phyloP scores from a whole-genome alignment of 2,888 invertebrate species.

The Drosophila tripunctata region DNA sequence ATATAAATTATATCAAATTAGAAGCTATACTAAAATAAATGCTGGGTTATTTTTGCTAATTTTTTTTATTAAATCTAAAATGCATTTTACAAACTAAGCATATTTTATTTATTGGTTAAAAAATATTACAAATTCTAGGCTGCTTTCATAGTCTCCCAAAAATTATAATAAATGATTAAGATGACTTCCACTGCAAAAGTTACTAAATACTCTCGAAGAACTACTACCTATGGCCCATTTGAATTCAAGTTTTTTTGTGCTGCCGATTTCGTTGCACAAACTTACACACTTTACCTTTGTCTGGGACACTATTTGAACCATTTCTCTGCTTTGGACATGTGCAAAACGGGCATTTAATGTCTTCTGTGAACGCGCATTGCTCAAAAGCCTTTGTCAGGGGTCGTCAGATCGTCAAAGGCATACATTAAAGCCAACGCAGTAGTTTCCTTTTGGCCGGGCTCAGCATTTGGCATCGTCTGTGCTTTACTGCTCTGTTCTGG shows the following conservation, averaged over 20 bases:
- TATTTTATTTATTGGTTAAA: no score
- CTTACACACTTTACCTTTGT: constrained; percentile 65
- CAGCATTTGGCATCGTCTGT: neutral
- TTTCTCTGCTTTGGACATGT: constrained; percentile 70
- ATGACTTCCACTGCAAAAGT: neutral
- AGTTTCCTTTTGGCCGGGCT: constrained; percentile 11
- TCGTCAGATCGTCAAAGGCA: constrained; percentile 52
- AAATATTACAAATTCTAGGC: no score
- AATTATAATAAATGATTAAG: no score
- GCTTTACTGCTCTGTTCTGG: neutral
- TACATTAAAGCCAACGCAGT: constrained; percentile 51
- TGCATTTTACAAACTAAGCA: no score
- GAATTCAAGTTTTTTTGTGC: neutral
- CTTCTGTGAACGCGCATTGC: constrained; percentile 36
- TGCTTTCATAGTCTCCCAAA: no score
- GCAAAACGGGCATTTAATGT: constrained; percentile 67
- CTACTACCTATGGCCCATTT: neutral
- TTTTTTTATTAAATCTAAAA: no score
- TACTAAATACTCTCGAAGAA: neutral
- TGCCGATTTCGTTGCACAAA: neutral
- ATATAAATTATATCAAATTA: no score
- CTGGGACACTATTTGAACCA: constrained; percentile 28
- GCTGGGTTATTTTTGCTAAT: no score
- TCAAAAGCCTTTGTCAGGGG: constrained; percentile 60
- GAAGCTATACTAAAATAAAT: no score